Percentiles rank a stretch among this genome's conserved stretches.
Evolutionary conservation across 2,888 invertebrate species (phyloP).

Genomic region (Nebria salina): DNA sequence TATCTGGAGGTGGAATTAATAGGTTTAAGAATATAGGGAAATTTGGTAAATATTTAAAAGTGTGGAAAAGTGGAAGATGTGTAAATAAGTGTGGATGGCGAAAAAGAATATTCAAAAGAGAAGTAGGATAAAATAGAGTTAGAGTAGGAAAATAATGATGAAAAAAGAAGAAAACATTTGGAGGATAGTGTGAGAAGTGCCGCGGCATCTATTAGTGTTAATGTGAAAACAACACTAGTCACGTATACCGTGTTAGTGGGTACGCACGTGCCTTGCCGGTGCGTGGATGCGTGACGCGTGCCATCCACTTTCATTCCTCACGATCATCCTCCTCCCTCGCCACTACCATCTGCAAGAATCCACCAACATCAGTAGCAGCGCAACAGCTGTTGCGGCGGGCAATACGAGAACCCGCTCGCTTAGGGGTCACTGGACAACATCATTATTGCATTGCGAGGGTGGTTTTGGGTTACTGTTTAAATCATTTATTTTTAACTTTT

Average conservation of each 20-base stretch:
- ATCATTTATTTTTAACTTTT: background rate
- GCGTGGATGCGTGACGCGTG: conserved; percentile 27
- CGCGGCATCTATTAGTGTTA: conserved; percentile 33
- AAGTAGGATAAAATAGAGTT: too few species aligned
- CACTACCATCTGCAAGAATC: background rate
- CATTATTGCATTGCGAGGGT: conserved; percentile 16
- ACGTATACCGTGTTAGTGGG: conserved; percentile 12
- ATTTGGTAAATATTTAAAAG: too few species aligned
- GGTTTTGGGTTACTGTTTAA: conserved; percentile 11
- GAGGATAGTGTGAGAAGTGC: background rate
- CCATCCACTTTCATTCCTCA: conserved; percentile 15
- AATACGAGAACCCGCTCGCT: background rate
- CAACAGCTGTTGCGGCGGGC: conserved; percentile 7
- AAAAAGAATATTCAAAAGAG: too few species aligned
- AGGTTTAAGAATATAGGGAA: too few species aligned
- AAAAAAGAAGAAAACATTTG: too few species aligned
- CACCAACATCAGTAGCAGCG: background rate
- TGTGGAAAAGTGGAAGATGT: too few species aligned
- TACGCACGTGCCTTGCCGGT: conserved; percentile 13
- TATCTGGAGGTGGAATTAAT: too few species aligned
- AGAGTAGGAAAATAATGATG: too few species aligned
- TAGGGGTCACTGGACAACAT: conserved; percentile 20
- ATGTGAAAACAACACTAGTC: conserved; percentile 29
- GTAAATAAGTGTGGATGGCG: too few species aligned
- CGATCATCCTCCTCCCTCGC: background rate